These are phyloP conservation scores for Lithophane semibrunnea DNA, from an alignment of 2,888 invertebrate species.

Conservation along the genomic window DNA sequence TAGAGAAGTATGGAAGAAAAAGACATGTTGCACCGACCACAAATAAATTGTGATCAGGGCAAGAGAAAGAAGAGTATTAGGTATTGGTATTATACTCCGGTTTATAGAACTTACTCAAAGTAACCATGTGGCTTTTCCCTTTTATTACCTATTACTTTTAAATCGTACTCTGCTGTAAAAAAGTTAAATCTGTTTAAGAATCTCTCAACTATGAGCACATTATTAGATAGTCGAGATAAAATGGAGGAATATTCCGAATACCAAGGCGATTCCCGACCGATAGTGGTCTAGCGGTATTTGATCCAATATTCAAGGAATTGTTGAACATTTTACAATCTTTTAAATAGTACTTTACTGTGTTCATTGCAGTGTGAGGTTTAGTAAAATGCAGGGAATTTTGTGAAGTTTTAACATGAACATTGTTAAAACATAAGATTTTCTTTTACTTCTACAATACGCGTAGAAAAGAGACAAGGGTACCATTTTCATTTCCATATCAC, in stretches of 20 bases:
- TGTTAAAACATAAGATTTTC: slow-evolving; percentile 11
- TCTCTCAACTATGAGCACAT: slow-evolving; percentile 33
- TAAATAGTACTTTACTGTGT: slow-evolving; percentile 19
- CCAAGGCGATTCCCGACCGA: slow-evolving; percentile 41
- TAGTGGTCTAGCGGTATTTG: slow-evolving; percentile 52
- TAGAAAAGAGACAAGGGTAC: slow-evolving; percentile 11
- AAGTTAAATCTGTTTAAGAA: slow-evolving; percentile 18
- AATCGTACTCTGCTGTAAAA: background rate
- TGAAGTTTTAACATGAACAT: background rate
- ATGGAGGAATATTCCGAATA: slow-evolving; percentile 57
- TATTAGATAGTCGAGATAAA: slow-evolving; percentile 53
- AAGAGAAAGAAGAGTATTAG: background rate
- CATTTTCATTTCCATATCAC: slow-evolving; percentile 31
- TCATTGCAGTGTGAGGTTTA: slow-evolving; percentile 20
- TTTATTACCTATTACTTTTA: background rate
- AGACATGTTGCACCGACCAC: background rate
- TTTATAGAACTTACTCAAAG: background rate
- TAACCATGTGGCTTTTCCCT: background rate
- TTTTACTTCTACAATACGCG: slow-evolving; percentile 4
- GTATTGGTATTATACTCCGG: too few species aligned
- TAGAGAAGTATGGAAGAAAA: background rate
- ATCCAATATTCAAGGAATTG: slow-evolving; percentile 56
- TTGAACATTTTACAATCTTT: slow-evolving; percentile 43
- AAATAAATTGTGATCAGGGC: background rate
- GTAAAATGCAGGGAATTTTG: background rate